Base-by-base conservation (phyloP, 2,888 invertebrate genomes). In the Orthosia gothica region DNA sequence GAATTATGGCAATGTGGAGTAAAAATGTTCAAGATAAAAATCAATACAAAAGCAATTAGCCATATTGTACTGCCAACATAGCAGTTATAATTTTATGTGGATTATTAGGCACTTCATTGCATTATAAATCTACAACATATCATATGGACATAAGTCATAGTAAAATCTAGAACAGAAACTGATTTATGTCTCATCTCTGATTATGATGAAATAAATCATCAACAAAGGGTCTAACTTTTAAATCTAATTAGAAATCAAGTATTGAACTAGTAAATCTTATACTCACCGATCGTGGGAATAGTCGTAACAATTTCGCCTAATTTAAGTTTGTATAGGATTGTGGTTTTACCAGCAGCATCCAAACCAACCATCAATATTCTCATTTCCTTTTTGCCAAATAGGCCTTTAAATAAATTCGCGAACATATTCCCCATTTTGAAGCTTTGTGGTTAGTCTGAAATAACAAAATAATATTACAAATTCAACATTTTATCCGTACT, bases 371-470 rank as follows among this genome's bases (percentile, higher is more conserved):
- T 99, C 97, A 99, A 97, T 98, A 99, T 99, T 97, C 99, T 98
- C 99, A 99, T 99, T 97, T 99, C 99, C 96, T 99, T 99, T 97
- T 99, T 99, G 97, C 99, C 99, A 97, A 99, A 99, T 91, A 99
- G 98, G 97, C 99, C 99, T 98, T 99, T 99, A 97, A 99, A 99
- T 96, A 99, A 97, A 97, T 98, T 99, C 93, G 99, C 98, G 97
- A 99, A 99, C 97, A 99, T 98, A 97, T 99, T 99, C 97, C 99
- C 99, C 99, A 99, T 99, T 97, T 96, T 98, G 97, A 95, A 95
- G 96, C 95, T 95, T 97, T 94, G 89, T 92, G 89, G 91, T 89
- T 92, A 93, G 95, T 96, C 97, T 97, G 96, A 89, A 97, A 97
- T 75, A 89, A 90, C 82, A 90, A 89, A 87, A 82, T 89, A 87